Evolutionary conservation across 2,888 invertebrate species (phyloP), one percentile per base, ranked within the genome.

Genomic region (Crematogaster levior): DNA sequence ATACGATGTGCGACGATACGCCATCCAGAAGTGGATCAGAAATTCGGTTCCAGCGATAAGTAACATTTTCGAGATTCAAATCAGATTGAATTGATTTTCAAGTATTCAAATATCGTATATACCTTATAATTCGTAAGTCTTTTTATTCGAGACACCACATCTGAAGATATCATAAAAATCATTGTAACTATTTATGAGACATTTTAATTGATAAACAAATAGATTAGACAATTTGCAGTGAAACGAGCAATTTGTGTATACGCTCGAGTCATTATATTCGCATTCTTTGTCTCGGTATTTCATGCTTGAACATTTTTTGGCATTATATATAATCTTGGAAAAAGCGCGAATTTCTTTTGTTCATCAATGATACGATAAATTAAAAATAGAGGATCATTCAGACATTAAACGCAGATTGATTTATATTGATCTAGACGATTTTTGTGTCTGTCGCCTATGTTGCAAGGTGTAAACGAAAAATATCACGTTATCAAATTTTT

Each of bases 401-500:
- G 30, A 73, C 21, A 40, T 73, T 60, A 73, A 73, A 73, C 21
- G 43, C 30, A 60, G 73, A 73, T 73, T 58, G 58, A 73, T 73
- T 40, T 27, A 43, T 30, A 58, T 15, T 10, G 60, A 15, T 34
- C 4, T 5, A 34, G 15, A 60, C 15, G 15, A 60, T 73, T 73
- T 73, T 60, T 60, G 40, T 60, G 43, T 15, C 15, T 21, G 60
- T 60, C 40, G 21, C 15, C 30, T 21, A 37, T 30, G 34, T 37
- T 37, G 70, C 18, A 37, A 53, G 21, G 43, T 30, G 43, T 43
- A 43, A 73, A 43, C 30, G 30, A 15, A 43, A 73, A 43, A 60
- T 60, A 73, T 43, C 43, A 27, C 40, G 72, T 72, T 73, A 73
- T 73, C 73, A 73, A 73, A 60, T 60, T 73, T 73, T 73, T 73